Evolutionary conservation across 2,888 invertebrate genomes (phyloP).

Genomic region (Netelia inedita): DNA sequence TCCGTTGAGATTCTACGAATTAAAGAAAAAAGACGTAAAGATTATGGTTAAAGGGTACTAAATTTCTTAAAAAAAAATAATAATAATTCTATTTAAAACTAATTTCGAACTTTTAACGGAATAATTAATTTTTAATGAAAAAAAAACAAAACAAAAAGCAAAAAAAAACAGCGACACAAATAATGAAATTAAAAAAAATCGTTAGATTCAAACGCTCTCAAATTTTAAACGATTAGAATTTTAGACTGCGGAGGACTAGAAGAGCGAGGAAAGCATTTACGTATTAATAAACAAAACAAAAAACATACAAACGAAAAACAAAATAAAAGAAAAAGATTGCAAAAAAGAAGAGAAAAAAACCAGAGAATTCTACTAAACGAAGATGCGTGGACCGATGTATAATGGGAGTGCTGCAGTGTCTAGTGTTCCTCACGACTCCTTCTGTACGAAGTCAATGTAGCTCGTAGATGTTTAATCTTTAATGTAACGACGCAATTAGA

Average conservation of each 20-base stretch:
- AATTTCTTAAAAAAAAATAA: constrained; percentile 4
- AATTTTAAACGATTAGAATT: constrained; percentile 25
- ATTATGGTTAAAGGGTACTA: background rate
- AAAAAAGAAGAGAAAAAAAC: background rate
- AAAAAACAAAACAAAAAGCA: background rate
- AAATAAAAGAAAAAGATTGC: background rate
- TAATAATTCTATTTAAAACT: background rate
- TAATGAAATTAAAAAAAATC: background rate
- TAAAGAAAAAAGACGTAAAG: background rate
- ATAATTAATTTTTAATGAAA: constrained; percentile 19
- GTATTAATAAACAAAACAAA: background rate
- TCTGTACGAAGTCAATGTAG: constrained; percentile 77
- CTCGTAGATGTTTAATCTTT: constrained; percentile 66
- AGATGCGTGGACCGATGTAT: constrained; percentile 48
- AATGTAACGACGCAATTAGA: constrained; percentile 52
- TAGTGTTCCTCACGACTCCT: constrained; percentile 76
- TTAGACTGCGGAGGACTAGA: constrained; percentile 40
- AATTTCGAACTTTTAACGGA: constrained; percentile 21
- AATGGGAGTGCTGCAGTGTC: constrained; percentile 62
- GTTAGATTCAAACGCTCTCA: background rate
- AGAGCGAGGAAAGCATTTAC: background rate
- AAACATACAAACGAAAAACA: constrained; percentile 1
- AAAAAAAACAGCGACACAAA: background rate
- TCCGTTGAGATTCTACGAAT: background rate
- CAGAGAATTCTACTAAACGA: constrained; percentile 18